phyloP scores from a whole-genome alignment of 2,797 vertebrate genomes.

The Allobates femoralis region DNA sequence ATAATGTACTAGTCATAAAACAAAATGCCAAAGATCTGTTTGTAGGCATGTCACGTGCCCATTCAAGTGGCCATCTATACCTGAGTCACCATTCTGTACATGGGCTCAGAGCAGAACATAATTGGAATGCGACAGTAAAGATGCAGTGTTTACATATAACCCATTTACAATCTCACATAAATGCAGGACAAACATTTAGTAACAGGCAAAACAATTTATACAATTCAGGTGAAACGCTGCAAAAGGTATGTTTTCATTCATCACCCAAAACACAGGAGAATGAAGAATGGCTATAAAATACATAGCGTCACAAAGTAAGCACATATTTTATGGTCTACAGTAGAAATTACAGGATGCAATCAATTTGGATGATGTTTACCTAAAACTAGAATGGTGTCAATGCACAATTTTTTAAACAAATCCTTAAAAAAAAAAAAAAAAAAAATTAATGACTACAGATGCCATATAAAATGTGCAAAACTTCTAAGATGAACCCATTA shows the following conservation, averaged over 20 bases:
- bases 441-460: too few relatives aligned
- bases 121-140: constrained; percentile 13
- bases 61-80: not conserved
- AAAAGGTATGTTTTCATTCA: not conserved
- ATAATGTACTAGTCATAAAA: not conserved
- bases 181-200: not conserved
- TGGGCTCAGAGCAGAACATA: not conserved
- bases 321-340: not conserved
- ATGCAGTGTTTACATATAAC: constrained; percentile 20
- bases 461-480: too few relatives aligned
- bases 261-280: not conserved
- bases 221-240: not conserved
- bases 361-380: too few relatives aligned
- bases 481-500: too few relatives aligned
- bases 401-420: too few relatives aligned
- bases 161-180: constrained; percentile 7
- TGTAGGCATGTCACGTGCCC: not conserved
- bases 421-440: too few relatives aligned
- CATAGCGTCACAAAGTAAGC: not conserved
- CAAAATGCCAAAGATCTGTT: not conserved
- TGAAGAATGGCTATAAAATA: not conserved
- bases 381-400: not conserved
- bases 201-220: constrained; percentile 7
- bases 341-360: not conserved
- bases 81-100: not conserved